Base-by-base conservation (phyloP, 2,113 vertebrate species). In the Strix uralensis region DNA sequence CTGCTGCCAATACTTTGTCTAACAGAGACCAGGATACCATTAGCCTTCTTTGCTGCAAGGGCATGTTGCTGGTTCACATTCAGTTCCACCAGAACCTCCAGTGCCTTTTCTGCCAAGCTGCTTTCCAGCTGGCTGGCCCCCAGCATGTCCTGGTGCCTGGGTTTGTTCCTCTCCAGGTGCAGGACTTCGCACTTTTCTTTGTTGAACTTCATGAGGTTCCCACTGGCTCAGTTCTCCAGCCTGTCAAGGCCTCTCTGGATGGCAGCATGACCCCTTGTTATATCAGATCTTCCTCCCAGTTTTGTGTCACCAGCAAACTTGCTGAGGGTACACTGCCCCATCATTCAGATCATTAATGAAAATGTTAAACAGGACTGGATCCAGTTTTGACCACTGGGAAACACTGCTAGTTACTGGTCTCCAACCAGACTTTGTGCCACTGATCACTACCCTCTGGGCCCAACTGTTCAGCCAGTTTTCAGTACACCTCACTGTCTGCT, bases 391-490 rank as follows among this genome's bases (percentile, higher is more conserved):
- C 29, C 26, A 17, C 40, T 29, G 11, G 26, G 26, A 27, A 57
- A 58, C 16, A 58, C 5, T 1, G 2, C 21, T 47, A 46, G 16
- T 47, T 47, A 58, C 13, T 25, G 34, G 51, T 26, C n/a, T 62
- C 70, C 58, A 82, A 4, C 6, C 38, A 81, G 34, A 54, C 26
- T 63, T 52, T 2, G 1, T 10, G 30, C 8, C 88, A 13, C 21
- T 25, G 26, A 13, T 47, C 21, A 54, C 7, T 30, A 58, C 18
- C 5, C 11, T 12, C 57, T 26, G 30, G 34, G 34, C 18, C 8
- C 18, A 74, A 21, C 18, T 0, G 0, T 49, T 70, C 8, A 27
- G 29, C 5, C 44, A 54, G 26, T 85, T 88, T 65, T 44, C 74
- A 74, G 15, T 16, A 16, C 2, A 62, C 20, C n/a, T 81, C 59